Evolutionary conservation across 2,113 vertebrate species (phyloP), one percentile per base, ranked within the genome.

Genomic region (Seriola dumerili): DNA sequence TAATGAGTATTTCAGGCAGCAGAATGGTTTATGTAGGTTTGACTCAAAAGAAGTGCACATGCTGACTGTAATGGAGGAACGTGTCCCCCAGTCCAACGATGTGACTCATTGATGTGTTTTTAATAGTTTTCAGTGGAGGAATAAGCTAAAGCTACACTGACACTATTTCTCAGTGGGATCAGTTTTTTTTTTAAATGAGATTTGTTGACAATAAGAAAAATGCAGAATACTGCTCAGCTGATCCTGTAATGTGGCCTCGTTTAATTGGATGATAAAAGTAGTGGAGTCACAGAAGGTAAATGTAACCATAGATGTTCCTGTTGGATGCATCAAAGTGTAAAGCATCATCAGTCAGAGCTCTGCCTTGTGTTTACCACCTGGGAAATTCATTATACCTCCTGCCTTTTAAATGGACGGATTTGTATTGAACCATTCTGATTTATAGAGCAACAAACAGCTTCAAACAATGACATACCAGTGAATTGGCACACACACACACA

Each of bases 271-370:
- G 68, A 69, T 66, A 55, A 36, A 65, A 81, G 69, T 40, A 23
- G 50, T 29, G 29, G 29, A 29, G 29, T 72, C 71, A 72, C 67
- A 52, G 44, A 16, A 68, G 64, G 70, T 77, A 76, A 74, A 7
- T 12, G 58, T 69, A 67, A 58, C 34, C 54, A 78, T 34, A 40
- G 52, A 67, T 48, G 74, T 57, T 84, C 44, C 78, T 70, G 71
- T 48, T 73, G 58, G 59, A 64, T 1, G 38, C 58, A 23, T 81
- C 74, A 81, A 84, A 75, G 86, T 77, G 64, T 68, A 34, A 90
- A 80, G 75, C 75, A 21, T 87, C 83, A 86, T 86, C 86, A 72
- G 63, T 90, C 89, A 91, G 81, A 81, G 75, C 61, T 80, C 69
- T 75, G 78, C 80, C 84, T 76, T 13, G 59, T 78, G 81, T 86